Evolutionary conservation across 1,140 invertebrate species (phyloP), one percentile per base, ranked within the genome.

Genomic region (Monochamus saltuarius): DNA sequence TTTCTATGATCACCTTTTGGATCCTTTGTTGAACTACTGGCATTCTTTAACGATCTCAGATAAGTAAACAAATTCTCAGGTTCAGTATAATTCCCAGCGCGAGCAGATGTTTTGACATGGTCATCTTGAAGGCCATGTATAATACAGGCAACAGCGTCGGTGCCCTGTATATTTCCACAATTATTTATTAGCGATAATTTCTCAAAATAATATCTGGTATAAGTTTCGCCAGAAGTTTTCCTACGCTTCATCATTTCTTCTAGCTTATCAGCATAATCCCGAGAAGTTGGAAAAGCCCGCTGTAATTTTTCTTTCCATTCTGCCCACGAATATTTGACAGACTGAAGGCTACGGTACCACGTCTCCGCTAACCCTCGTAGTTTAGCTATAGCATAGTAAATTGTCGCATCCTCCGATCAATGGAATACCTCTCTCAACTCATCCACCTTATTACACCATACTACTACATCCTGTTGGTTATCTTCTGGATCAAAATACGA

Each of bases 131-230:
- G 59, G 0, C 64, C 70, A 37, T 65, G 51, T 16, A 73, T 7
- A 16, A 74, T 22, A 52, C 70, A 72, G 14, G 67, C 67, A 22
- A 71, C 65, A 36, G 70, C 71, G 59, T 66, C 56, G 40, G 61
- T 69, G 7, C 56, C 62, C 57, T 64, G 56, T 6, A 71, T 71
- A 29, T 29, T 29, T 62, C 68, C 64, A 57, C 70, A 71, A 0
- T 64, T 9, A 14, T 61, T 67, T 19, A 72, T 49, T 10, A 73
- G 19, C 13, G 70, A 68, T 4, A 66, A 61, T 61, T 75, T 72
- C 2, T 64, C 13, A 53, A 66, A 73, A 58, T 66, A 72, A 57
- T 73, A 70, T 1, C 60, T 8, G 38, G 72, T 57, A 8, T 66
- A 56, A 1, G 72, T 68, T 39, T 75, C 70, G 0, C 65, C 62